Percentiles rank a stretch among this genome's conserved stretches.
These are phyloP conservation scores for Falco peregrinus DNA, from an alignment of 2,797 vertebrate genomes.

Conservation along the genomic window DNA sequence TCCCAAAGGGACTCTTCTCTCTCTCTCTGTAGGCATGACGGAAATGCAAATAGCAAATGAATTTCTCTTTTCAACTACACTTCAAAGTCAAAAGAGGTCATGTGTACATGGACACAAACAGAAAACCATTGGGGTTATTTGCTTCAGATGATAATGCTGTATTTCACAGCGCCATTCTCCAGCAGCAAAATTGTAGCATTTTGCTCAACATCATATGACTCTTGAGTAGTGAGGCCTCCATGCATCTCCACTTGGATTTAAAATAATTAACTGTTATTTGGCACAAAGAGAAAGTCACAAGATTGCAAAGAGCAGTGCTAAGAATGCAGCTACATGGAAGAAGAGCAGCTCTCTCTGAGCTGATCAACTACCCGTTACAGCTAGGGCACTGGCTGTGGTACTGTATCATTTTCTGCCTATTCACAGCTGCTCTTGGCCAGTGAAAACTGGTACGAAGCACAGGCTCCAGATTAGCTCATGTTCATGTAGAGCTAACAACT, in stretches of 20 bases:
- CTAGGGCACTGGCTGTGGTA: neutral
- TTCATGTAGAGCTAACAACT: conserved; percentile 22
- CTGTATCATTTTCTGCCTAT: conserved; percentile 26
- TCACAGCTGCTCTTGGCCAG: conserved; percentile 24
- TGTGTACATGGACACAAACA: neutral
- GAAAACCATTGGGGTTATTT: neutral
- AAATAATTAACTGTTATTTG: conserved; percentile 30
- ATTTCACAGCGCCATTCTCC: conserved; percentile 15
- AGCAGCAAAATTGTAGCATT: conserved; percentile 35
- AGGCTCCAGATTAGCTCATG: neutral
- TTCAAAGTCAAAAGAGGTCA: conserved; percentile 43
- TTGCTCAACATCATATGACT: conserved; percentile 43
- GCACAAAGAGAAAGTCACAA: conserved; percentile 51
- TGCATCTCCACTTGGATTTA: neutral
- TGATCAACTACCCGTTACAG: neutral
- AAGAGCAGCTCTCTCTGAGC: conserved; percentile 15
- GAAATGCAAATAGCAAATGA: conserved; percentile 22
- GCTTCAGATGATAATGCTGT: conserved; percentile 1
- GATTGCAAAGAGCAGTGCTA: neutral
- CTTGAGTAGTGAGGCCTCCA: neutral
- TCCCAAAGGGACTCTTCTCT: neutral
- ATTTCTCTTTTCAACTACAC: neutral
- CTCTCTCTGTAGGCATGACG: neutral
- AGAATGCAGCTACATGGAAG: neutral
- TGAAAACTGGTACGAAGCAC: neutral